These are phyloP conservation scores for Chrysolina americana DNA, from an alignment of 2,888 invertebrate genomes.

Conservation along the genomic window DNA sequence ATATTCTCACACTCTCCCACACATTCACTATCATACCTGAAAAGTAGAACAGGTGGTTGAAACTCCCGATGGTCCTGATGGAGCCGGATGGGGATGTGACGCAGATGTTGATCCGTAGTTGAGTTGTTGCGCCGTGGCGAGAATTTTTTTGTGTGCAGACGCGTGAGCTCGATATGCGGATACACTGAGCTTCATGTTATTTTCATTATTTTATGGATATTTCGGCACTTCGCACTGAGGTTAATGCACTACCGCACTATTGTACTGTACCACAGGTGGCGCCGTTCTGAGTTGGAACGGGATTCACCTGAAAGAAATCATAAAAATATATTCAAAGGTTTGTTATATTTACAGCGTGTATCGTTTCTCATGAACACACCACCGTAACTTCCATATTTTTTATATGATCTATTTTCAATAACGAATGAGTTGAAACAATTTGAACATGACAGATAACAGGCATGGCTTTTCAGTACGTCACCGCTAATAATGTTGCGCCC, in stretches of 20 bases:
- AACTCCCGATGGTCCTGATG: slow-evolving; percentile 67
- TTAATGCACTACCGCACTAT: slow-evolving; percentile 45
- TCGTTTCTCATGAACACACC: no score
- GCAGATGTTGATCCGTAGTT: slow-evolving; percentile 84
- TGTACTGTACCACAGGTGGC: slow-evolving; percentile 16
- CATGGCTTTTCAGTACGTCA: no score
- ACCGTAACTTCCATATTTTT: no score
- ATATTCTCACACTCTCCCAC: not conserved
- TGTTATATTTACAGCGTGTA: no score
- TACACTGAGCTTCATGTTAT: slow-evolving; percentile 86
- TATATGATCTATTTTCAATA: no score
- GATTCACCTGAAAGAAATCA: slow-evolving; percentile 41
- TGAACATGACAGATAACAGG: no score
- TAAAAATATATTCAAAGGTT: no score
- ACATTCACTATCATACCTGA: slow-evolving; percentile 70
- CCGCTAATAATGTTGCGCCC: no score
- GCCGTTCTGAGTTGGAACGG: slow-evolving; percentile 13
- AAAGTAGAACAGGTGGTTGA: slow-evolving; percentile 67
- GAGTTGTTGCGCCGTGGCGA: slow-evolving; percentile 82
- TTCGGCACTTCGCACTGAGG: slow-evolving; percentile 28
- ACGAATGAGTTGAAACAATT: no score
- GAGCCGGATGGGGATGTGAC: slow-evolving; percentile 69
- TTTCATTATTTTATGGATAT: slow-evolving; percentile 42
- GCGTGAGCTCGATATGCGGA: slow-evolving; percentile 91
- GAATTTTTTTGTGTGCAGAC: slow-evolving; percentile 89